A percentile compares a stretch with the other conserved stretches of the same genome.
Evolutionary conservation across 2,888 invertebrate species (phyloP).

Genomic region (Plusia festucae): DNA sequence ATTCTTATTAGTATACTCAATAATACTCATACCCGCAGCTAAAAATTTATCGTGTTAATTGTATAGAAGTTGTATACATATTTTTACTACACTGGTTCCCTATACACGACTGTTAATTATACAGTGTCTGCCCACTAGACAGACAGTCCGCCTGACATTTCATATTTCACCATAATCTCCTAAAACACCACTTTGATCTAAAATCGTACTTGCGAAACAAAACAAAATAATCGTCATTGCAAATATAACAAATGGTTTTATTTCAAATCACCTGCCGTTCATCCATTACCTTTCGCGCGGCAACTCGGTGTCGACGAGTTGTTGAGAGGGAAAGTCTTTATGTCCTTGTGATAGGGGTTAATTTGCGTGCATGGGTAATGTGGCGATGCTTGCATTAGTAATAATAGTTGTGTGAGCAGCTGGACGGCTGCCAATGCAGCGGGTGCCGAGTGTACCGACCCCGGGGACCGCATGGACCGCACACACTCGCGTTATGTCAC

Average conservation of each 20-base stretch:
- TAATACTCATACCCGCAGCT: too few relatives aligned
- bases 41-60: neutral
- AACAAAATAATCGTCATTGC: constrained; percentile 57
- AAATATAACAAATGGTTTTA: constrained; percentile 67
- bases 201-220: constrained; percentile 58
- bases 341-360: constrained; percentile 42
- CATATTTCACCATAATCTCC: constrained; percentile 58
- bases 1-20: neutral
- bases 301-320: constrained; percentile 22
- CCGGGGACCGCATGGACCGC: constrained; percentile 53
- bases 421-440: constrained; percentile 67
- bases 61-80: neutral
- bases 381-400: constrained; percentile 60
- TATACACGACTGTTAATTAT: neutral
- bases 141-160: constrained; percentile 52
- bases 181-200: constrained; percentile 64
- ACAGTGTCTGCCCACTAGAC: neutral
- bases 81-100: neutral
- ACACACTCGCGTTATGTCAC: constrained; percentile 55
- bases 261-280: constrained; percentile 70
- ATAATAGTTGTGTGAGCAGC: constrained; percentile 66
- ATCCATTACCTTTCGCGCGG: constrained; percentile 62
- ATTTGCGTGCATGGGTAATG: constrained; percentile 43
- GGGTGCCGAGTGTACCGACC: constrained; percentile 75
- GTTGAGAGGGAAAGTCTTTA: constrained; percentile 39